Evolutionary conservation across 2,888 invertebrate species (phyloP), one percentile per base, ranked within the genome.

Genomic region (Pyrrhia umbra): DNA sequence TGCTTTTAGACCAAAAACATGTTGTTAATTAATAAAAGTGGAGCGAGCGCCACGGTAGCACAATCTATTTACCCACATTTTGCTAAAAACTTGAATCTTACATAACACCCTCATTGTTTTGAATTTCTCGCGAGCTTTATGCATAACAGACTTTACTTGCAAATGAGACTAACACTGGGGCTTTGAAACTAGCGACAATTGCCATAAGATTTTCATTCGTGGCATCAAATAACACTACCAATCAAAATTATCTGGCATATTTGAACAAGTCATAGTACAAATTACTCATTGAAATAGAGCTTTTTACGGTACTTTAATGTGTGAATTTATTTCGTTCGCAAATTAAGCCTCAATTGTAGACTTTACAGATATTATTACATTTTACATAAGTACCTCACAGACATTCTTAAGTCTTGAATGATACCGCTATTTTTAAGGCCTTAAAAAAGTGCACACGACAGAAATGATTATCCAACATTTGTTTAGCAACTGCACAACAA

Each of bases 401-500:
- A n/a, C n/a, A n/a, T n/a, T n/a, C n/a, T n/a, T n/a, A n/a, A n/a
- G n/a, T n/a, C n/a, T n/a, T n/a, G n/a, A n/a, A n/a, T n/a, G 1
- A 6, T 25, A 23, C n/a, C 20, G n/a, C 40, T 45, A 23, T 55
- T 37, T 42, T 46, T 2, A 13, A 8, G 9, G 39, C 40, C 25
- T 23, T 27, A n/a, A 16, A 64, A 75, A 68, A 79, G 64, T 56
- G 61, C 60, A 57, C 56, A 78, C 61, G 58, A 79, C 77, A 77
- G 79, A 72, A 76, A 58, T 56, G 60, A 69, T 84, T 81, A 76
- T 75, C 52, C 73, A 80, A 80, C 75, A 46, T 77, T 79, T 72
- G 73, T 80, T 79, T 80, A 77, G 80, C 64, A 77, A 81, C 71
- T 60, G 49, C 63, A 15, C 66, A 70, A 70, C 62, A 59, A 62